phyloP scores from a whole-genome alignment of 2,888 invertebrate species.

The Unio pictorum region DNA sequence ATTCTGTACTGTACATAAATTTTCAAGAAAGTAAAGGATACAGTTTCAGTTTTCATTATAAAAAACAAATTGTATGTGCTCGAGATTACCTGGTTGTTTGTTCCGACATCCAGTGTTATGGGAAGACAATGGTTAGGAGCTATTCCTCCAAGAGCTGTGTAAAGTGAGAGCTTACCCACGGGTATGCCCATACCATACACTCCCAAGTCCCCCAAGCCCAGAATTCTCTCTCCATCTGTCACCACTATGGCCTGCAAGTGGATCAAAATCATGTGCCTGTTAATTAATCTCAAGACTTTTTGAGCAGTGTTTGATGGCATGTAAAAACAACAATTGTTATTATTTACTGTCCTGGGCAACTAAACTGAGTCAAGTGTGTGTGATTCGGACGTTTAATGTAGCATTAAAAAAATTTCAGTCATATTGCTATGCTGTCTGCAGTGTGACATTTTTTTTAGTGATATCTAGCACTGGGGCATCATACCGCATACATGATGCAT shows the following conservation, averaged over 20 bases:
- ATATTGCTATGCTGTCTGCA: no score
- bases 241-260: slow-evolving; percentile 79
- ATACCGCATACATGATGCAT: no score
- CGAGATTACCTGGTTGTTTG: slow-evolving; percentile 83
- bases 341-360: no score
- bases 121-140: slow-evolving; percentile 96
- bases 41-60: slow-evolving; percentile 1
- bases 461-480: no score
- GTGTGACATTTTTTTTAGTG: no score
- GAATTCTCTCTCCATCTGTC: slow-evolving; percentile 97
- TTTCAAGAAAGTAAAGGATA: not conserved
- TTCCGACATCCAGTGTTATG: slow-evolving; percentile 94
- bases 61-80: not conserved
- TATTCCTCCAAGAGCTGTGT: slow-evolving; percentile 97
- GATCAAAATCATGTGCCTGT: not conserved
- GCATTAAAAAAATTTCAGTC: no score
- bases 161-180: slow-evolving; percentile 95
- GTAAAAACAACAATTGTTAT: no score
- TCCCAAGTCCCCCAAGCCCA: slow-evolving; percentile 97
- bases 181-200: slow-evolving; percentile 99
- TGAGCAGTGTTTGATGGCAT: not conserved
- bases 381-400: no score
- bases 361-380: no score
- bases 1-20: no score
- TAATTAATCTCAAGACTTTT: not conserved